These are phyloP conservation scores for Tyria jacobaeae DNA, from an alignment of 2,888 invertebrate genomes.

Conservation along the genomic window DNA sequence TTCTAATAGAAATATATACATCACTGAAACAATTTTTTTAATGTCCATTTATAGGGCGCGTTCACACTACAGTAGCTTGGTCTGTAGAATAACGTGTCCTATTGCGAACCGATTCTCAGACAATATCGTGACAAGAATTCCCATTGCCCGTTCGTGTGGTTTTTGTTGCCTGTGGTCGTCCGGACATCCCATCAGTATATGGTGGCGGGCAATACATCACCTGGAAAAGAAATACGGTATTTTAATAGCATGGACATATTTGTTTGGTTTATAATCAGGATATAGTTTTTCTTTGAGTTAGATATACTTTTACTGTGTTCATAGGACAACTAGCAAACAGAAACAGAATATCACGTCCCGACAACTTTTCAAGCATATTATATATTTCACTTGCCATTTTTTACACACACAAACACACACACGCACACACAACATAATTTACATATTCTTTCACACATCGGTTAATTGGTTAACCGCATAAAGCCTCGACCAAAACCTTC, in stretches of 20 bases:
- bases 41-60: constrained; percentile 22
- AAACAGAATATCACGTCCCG: no score
- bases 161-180: constrained; percentile 87
- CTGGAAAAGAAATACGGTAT: constrained; percentile 54
- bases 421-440: no score
- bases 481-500: no score
- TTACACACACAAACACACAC: no score
- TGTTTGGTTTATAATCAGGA: no score
- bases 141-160: constrained; percentile 91
- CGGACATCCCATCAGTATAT: constrained; percentile 75
- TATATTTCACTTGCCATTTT: no score
- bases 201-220: constrained; percentile 88
- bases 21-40: constrained; percentile 19
- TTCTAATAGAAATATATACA: constrained; percentile 41
- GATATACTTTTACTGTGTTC: no score
- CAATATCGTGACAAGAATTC: constrained; percentile 87
- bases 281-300: neutral
- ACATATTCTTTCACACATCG: no score
- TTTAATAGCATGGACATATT: constrained; percentile 1
- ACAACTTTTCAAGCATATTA: no score
- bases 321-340: no score
- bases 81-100: constrained; percentile 67
- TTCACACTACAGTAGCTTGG: constrained; percentile 73
- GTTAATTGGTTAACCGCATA: no score
- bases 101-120: constrained; percentile 78